Evolutionary conservation across 2,888 invertebrate genomes (phyloP), one percentile per base, ranked within the genome.

Genomic region (Rhingia campestris): DNA sequence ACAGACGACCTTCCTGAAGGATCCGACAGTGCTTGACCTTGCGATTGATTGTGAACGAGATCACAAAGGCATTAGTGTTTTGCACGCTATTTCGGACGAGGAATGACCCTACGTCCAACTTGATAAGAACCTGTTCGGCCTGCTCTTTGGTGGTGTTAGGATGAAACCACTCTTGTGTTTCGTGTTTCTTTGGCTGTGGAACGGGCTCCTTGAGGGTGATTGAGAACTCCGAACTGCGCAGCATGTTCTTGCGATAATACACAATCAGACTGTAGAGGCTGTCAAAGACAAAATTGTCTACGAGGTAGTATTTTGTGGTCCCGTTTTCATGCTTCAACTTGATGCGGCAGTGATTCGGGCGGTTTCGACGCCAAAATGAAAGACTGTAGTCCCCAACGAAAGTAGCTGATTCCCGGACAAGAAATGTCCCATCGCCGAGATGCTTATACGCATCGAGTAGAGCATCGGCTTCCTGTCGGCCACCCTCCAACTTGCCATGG

Each of bases 11-110:
- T 89, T 99, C 98, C 61, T 96, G 94, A 91, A 97, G 97, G 82
- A 99, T 97, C 61, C 98, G 94, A 91, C 99, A 99, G 91, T 99
- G 99, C 91, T 99, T 99, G 86, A 99, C 98, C 91, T 97, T 97
- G 66, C 95, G 96, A 88, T 97, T 97, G 3, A 91, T 91, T 94
- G 97, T 95, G 91, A 99, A 99, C 79, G 98, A 98, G 87, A 99
- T 97, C 10, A 98, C 97, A 91, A 96, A 98, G 1, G 96, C 96
- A 87, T 95, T 95, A 0, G 93, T 92, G 86, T 98, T 98, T 87
- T 96, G 96, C 88, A 97, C 97, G 89, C 97, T 97, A 4, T 97
- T 96, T 69, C 99, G 93, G 6, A 99, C 97, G 41, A 99, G 92
- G 92, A 98, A 99, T 0, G 99, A 98, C 0, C 99, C 99, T 89